Evolutionary conservation across 2,113 vertebrate genomes (phyloP).

Genomic region (Benitochromis conjunctus): DNA sequence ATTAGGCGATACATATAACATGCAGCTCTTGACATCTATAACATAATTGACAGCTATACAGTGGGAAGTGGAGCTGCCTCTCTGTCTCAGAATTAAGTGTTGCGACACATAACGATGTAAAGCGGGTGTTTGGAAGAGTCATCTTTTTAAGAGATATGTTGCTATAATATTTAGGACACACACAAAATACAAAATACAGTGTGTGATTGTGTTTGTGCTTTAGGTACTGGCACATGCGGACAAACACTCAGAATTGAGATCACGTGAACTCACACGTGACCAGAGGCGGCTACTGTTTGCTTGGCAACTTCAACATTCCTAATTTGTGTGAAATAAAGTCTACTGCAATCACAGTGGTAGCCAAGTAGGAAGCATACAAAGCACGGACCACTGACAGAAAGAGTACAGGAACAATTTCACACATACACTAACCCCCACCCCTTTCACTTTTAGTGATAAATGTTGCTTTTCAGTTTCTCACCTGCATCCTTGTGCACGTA

Average conservation of each 20-base stretch:
- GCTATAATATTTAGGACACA: slow-evolving; percentile 21
- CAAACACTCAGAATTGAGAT: background rate
- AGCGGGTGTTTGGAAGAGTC: background rate
- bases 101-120: background rate
- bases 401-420: background rate
- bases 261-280: background rate
- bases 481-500: background rate
- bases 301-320: slow-evolving; percentile 14
- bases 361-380: background rate
- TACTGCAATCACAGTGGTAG: background rate
- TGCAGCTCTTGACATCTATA: background rate
- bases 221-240: background rate
- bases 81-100: slow-evolving; percentile 47
- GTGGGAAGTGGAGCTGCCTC: background rate
- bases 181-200: background rate
- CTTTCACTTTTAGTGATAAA: background rate
- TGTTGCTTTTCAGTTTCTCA: background rate
- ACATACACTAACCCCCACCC: background rate
- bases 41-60: slow-evolving; percentile 20
- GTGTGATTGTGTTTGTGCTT: background rate
- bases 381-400: background rate
- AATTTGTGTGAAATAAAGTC: slow-evolving; percentile 1
- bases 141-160: slow-evolving; percentile 8
- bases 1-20: background rate
- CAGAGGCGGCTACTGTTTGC: slow-evolving; percentile 7